Base-by-base conservation (phyloP, 1,140 invertebrate species). In the Calliphora vicina region DNA sequence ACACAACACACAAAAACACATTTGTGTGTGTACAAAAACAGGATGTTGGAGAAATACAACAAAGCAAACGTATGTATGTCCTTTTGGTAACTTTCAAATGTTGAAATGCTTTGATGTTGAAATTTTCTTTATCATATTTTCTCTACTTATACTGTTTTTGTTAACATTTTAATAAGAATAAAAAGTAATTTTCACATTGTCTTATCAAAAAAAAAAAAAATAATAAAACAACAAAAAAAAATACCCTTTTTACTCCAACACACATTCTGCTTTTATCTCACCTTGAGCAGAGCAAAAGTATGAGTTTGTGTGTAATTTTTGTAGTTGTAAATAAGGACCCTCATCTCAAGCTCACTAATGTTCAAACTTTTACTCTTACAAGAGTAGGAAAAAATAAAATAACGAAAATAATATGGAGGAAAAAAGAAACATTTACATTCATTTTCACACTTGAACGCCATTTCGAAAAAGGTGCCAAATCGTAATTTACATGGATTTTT, bases 401-500 rank as follows among this genome's bases (percentile, higher is more conserved):
- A 57, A 57, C 50, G 15, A 15, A n/a, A 57, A 57, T 35, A 35
- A 35, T 35, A 35, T 35, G 0, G 15, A 57, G 50, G n/a, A 76
- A 76, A 35, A 35, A n/a, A 35, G 73, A 76, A 78, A 67, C 61
- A 67, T 78, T 78, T 78, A 43, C 35, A 78, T 78, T 78, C 74
- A 78, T 78, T 78, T 78, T 78, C 74, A 78, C 74, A 43, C n/a
- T 76, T 78, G 35, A 43, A 43, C 9, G 27, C 6, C 35, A 78
- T 78, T 20, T 67, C 74, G 45, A 57, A 82, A 85, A 88, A 89
- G 88, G 88, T 89, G 88, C 85, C 87, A 89, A 90, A 89, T 90
- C 87, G 87, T 90, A 89, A 90, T 90, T 90, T 90, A 90, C 89
- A 90, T 90, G 89, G 89, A 88, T 90, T 90, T 88, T 84, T 82